Percentiles rank a stretch among this genome's conserved stretches.
Evolutionary conservation across 2,888 invertebrate species (phyloP).

Genomic region (Macaria liturata): DNA sequence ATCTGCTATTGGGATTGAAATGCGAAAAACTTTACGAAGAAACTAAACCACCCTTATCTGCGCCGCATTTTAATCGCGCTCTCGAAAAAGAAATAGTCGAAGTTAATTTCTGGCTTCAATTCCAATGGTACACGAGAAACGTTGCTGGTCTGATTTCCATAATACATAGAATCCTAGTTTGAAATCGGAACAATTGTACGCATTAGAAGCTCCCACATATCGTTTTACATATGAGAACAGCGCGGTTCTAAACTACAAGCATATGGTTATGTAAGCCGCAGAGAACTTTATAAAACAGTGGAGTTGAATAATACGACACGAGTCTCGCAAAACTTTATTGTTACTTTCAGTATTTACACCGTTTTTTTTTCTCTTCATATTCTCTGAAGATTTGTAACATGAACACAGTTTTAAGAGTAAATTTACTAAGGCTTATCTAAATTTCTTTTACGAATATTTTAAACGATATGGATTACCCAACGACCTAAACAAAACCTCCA

Average conservation of each 20-base stretch:
- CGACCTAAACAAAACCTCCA: too few species aligned
- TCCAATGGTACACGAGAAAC: constrained; percentile 19
- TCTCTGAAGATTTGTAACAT: too few species aligned
- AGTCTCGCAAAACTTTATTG: constrained; percentile 18
- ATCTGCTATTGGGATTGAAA: constrained; percentile 1
- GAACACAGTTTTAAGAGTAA: too few species aligned
- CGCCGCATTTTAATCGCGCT: constrained; percentile 11
- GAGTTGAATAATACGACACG: too few species aligned
- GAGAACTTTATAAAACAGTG: constrained; percentile 19
- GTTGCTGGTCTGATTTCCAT: constrained; percentile 30
- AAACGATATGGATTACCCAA: too few species aligned
- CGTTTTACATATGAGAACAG: constrained; percentile 22
- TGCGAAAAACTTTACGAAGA: constrained; percentile 4
- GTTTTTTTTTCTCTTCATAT: too few species aligned
- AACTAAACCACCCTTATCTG: constrained; percentile 4
- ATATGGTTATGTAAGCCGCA: constrained; percentile 20
- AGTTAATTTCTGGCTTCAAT: constrained; percentile 30
- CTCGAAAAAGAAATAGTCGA: constrained; percentile 18
- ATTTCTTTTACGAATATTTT: too few species aligned
- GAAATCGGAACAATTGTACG: constrained; percentile 23
- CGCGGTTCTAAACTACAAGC: constrained; percentile 20
- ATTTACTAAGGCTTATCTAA: too few species aligned
- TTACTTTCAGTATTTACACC: constrained; percentile 5
- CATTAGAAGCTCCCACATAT: constrained; percentile 17
- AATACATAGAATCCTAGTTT: constrained; percentile 28